Evolutionary conservation across 1,140 invertebrate genomes (phyloP), one percentile per base, ranked within the genome.

Genomic region (Bactericera cockerelli): DNA sequence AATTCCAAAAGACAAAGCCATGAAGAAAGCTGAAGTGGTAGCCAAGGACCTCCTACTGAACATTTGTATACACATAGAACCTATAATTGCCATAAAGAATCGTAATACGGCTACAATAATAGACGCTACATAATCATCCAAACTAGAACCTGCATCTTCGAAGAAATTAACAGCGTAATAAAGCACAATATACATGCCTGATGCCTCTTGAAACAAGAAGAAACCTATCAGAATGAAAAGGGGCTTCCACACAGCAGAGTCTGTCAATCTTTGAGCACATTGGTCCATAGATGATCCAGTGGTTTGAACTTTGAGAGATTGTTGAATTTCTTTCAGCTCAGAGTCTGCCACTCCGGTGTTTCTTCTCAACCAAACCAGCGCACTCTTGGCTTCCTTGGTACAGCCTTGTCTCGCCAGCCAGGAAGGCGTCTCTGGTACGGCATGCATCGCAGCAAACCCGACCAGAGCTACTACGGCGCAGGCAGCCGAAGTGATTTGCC

Each of bases 141-240:
- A 71, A 56, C 75, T 75, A 13, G 80, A 74, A 2, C 81, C 79
- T 13, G 82, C 78, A 2, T 2, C 81, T 60, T 80, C 74, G 64
- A 85, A 80, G 65, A 86, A 78, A 59, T 76, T 78, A 1, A 86
- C 81, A 0, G 81, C 80, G 65, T 87, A 88, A 67, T 84, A 89
- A 33, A 88, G 72, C 3, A 89, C 79, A 1, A 83, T 80, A 70
- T 89, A 84, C 24, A 84, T 83, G 2, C 83, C 83, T 0, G 79
- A 80, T 49, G 81, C 72, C 65, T 84, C 81, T 75, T 86, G 83
- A 60, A 84, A 79, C 3, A 79, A 67, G 69, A 84, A 84, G 66
- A 84, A 79, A 0, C 73, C 61, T 2, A 83, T 72, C 0, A 84
- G 70, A 2, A 83, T 74, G 0, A 77, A 61, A 63, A 85, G 82